These are phyloP conservation scores for Lymantria dispar DNA, from an alignment of 2,888 invertebrate genomes.

Conservation along the genomic window DNA sequence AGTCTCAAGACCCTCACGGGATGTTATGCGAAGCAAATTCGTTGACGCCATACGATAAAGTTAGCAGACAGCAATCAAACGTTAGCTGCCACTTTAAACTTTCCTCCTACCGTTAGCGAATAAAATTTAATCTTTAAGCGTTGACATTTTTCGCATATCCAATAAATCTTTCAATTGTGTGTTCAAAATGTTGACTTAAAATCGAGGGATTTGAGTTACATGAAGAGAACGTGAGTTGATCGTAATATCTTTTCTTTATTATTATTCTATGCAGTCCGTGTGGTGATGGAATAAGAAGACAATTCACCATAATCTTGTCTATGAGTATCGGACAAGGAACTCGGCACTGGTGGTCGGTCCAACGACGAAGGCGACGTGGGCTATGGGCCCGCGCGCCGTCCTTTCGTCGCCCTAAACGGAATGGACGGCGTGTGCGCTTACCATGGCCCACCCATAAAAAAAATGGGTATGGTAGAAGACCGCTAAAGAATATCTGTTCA, in stretches of 20 bases:
- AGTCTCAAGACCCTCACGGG: background rate
- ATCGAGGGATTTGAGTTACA: conserved; percentile 1
- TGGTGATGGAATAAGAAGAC: too few species aligned
- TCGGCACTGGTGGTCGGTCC: too few species aligned
- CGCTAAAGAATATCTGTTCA: too few species aligned
- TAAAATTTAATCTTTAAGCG: conserved; percentile 11
- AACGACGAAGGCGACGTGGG: too few species aligned
- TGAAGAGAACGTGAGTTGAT: conserved; percentile 14
- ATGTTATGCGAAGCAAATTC: conserved; percentile 1
- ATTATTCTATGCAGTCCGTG: background rate
- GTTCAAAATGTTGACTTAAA: conserved; percentile 5
- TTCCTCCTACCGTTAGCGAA: background rate
- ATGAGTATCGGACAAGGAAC: too few species aligned
- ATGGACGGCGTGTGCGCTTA: too few species aligned
- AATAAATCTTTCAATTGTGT: conserved; percentile 16
- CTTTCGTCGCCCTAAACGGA: too few species aligned
- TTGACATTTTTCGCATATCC: conserved; percentile 14
- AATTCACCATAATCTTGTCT: too few species aligned
- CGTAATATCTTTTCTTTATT: conserved; percentile 34
- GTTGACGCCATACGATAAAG: conserved; percentile 3
- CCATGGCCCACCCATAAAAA: too few species aligned
- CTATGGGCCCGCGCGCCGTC: too few species aligned
- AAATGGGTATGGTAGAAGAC: too few species aligned
- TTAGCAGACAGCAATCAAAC: conserved; percentile 8
- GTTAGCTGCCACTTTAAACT: conserved; percentile 8